Evolutionary conservation across 1,140 invertebrate species (phyloP).

Genomic region (Goniozus legneri): DNA sequence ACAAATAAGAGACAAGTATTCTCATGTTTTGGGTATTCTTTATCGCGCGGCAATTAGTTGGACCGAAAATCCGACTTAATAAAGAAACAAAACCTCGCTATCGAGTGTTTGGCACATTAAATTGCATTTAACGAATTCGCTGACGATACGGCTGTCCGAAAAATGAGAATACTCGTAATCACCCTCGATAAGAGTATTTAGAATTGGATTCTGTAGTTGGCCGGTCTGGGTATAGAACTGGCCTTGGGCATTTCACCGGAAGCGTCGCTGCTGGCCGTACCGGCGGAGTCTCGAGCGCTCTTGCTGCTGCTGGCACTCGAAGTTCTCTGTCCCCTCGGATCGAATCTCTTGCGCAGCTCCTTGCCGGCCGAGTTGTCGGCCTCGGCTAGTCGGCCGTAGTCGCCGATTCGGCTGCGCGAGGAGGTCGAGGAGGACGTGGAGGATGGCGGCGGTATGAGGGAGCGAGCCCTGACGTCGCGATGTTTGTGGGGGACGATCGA

Average conservation of each 20-base stretch:
- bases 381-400: constrained; percentile 60
- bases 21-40: no score
- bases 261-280: constrained; percentile 56
- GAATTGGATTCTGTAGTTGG: constrained; percentile 69
- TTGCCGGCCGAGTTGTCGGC: constrained; percentile 45
- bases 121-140: no score
- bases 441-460: constrained; percentile 59
- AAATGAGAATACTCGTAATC: no score
- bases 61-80: no score
- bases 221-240: constrained; percentile 58
- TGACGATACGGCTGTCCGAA: no score
- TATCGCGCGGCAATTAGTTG: no score
- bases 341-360: constrained; percentile 40
- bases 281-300: constrained; percentile 54
- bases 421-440: no score
- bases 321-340: constrained; percentile 47
- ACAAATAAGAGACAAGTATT: no score
- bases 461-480: constrained; percentile 56
- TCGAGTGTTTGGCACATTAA: no score
- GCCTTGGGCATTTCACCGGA: constrained; percentile 57
- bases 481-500: constrained; percentile 39
- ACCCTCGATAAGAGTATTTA: constrained; percentile 36
- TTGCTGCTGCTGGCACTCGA: constrained; percentile 52
- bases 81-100: no score
- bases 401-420: constrained; percentile 50